Evolutionary conservation across 2,888 invertebrate genomes (phyloP), one percentile per base, ranked within the genome.

Genomic region (Drosophila paracracens): DNA sequence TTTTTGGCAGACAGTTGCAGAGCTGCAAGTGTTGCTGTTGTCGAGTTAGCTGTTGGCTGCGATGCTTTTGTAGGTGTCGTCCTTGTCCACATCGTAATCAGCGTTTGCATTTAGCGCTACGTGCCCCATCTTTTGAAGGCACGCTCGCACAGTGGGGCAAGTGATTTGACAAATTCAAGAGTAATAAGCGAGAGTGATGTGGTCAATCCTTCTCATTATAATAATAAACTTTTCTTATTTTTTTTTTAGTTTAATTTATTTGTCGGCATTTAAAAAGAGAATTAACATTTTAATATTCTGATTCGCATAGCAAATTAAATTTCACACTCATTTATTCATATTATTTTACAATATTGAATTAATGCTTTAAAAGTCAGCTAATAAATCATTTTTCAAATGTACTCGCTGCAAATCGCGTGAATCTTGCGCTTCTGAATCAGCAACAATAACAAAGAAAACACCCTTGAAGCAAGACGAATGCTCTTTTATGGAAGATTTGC

Each of bases 11-110:
- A 38, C 51, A 53, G 58, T 64, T 75, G 65, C 65, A 60, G 65
- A 62, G 38, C 57, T 76, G 62, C 40, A 16, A 48, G 38, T 35
- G 29, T 29, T 48, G 40, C 51, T 74, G 76, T 70, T 80, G 66
- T 62, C 72, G 69, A 70, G 69, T 77, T 81, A 70, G 77, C 77
- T 58, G 77, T 29, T 60, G 72, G 35, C 60, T 69, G 81, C 68
- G 61, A 60, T 69, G 70, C 25, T 52, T 60, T 78, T 70, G 78
- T 75, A 81, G 83, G 83, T 81, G 87, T 83, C 57, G 66, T 73
- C 67, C 67, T 72, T 70, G 65, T 62, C 61, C 67, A 48, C 58
- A 71, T n/a, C 58, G 52, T 51, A 59, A 62, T 33, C 69, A 38
- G 71, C 57, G 46, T 56, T 62, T 74, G 68, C 67, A 78, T 67